Evolutionary conservation across 2,113 vertebrate species (phyloP).

Genomic region (Apeltes quadracus): DNA sequence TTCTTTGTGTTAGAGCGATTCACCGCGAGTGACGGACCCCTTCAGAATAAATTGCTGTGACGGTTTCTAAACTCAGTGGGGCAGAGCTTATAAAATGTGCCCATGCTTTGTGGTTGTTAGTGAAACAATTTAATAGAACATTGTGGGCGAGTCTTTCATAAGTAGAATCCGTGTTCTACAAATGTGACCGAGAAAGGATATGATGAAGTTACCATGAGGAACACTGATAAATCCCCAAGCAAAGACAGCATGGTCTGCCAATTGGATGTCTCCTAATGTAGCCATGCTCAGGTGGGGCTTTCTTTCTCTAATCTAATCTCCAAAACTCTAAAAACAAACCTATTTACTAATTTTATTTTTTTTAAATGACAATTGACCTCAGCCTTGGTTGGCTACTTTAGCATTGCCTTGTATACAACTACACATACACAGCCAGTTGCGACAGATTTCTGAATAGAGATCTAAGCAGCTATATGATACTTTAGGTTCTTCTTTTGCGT

Average conservation of each 20-base stretch:
- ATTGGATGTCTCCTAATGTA: neutral
- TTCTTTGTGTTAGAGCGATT: neutral
- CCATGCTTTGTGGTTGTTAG: neutral
- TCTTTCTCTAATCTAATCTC: neutral
- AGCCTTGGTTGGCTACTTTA: neutral
- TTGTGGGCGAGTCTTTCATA: neutral
- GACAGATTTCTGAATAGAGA: neutral
- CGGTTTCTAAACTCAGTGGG: neutral
- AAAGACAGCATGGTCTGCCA: neutral
- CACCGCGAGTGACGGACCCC: neutral
- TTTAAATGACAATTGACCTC: neutral
- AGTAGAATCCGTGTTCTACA: neutral
- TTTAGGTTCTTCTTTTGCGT: neutral
- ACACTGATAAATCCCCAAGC: neutral
- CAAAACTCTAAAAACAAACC: neutral
- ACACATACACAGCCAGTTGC: neutral
- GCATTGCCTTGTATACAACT: neutral
- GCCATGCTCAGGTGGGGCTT: neutral
- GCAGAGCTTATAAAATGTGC: neutral
- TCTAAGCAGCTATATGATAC: neutral
- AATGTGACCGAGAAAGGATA: neutral
- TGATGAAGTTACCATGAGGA: neutral
- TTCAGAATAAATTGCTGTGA: neutral
- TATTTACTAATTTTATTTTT: neutral
- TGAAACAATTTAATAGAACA: neutral